These are phyloP conservation scores for Sinopyrophorus schimmeli DNA, from an alignment of 2,888 invertebrate genomes.

Conservation along the genomic window DNA sequence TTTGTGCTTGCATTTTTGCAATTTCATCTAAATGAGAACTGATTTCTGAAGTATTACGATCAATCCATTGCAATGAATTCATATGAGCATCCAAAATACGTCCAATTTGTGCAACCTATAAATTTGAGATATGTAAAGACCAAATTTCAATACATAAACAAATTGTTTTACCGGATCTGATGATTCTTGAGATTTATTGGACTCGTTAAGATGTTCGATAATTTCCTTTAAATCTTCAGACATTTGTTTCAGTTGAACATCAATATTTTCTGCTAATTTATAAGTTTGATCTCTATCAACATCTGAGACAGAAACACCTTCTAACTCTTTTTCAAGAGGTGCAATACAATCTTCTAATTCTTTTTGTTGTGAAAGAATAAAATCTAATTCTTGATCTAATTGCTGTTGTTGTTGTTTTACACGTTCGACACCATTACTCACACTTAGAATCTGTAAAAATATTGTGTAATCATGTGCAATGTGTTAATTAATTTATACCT, in stretches of 20 bases:
- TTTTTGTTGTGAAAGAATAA: constrained; percentile 88
- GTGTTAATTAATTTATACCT: constrained; percentile 58
- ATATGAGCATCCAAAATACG: constrained; percentile 95
- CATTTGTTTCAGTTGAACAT: constrained; percentile 92
- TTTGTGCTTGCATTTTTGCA: constrained; percentile 71
- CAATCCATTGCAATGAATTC: constrained; percentile 94
- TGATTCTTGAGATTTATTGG: constrained; percentile 79
- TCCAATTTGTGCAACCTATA: constrained; percentile 86
- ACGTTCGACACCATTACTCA: constrained; percentile 85
- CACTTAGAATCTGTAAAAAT: constrained; percentile 70
- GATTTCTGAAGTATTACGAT: constrained; percentile 78
- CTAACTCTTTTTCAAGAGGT: constrained; percentile 82
- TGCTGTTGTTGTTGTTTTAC: constrained; percentile 89
- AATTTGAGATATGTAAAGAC: constrained; percentile 39
- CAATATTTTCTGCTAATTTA: constrained; percentile 84
- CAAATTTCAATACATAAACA: constrained; percentile 47
- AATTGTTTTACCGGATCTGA: constrained; percentile 88
- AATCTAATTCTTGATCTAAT: constrained; percentile 91
- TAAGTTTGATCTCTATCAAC: constrained; percentile 88
- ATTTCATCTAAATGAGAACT: constrained; percentile 81
- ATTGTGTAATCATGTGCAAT: constrained; percentile 5
- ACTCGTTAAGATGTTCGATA: constrained; percentile 90
- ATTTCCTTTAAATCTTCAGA: constrained; percentile 94
- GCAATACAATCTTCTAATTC: constrained; percentile 86
- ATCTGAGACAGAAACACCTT: constrained; percentile 72